Conservation (phyloP, 2,113 vertebrate species). For the Lagopus leucura region DNA sequence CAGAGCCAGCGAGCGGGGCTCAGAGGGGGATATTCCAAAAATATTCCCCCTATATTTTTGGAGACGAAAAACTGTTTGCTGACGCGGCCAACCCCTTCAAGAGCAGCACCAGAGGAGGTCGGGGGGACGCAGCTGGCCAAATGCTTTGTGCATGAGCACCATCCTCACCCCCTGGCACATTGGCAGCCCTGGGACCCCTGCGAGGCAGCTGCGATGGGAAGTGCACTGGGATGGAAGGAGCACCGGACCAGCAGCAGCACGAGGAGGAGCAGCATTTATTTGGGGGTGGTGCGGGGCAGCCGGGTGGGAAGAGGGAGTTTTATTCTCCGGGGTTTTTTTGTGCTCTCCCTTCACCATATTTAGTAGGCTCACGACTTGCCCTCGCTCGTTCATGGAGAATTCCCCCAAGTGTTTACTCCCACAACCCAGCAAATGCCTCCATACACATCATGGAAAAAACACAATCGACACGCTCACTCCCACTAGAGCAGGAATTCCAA, state of each 20-base stretch:
- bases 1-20: not conserved
- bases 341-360: conserved; percentile 51
- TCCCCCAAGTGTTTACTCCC: conserved; percentile 74
- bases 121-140: conserved; percentile 66
- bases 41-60: conserved; percentile 46
- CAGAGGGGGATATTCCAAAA: not conserved
- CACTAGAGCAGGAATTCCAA: conserved; percentile 77
- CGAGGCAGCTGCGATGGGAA: no score
- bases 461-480: conserved; percentile 77
- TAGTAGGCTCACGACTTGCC: conserved; percentile 70
- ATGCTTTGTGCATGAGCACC: conserved; percentile 55
- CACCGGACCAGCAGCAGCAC: not conserved
- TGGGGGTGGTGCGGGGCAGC: not conserved
- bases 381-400: conserved; percentile 74
- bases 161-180: conserved; percentile 62
- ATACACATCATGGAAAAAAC: conserved; percentile 77
- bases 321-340: conserved; percentile 21
- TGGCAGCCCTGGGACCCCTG: conserved; percentile 34
- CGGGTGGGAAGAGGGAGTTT: conserved; percentile 41
- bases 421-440: conserved; percentile 76
- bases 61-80: conserved; percentile 47
- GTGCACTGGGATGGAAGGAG: not conserved
- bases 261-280: not conserved
- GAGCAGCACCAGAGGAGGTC: conserved; percentile 59
- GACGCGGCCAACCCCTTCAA: not conserved